phyloP scores from a whole-genome alignment of 2,113 vertebrate species.

The Entomyzon cyanotis region DNA sequence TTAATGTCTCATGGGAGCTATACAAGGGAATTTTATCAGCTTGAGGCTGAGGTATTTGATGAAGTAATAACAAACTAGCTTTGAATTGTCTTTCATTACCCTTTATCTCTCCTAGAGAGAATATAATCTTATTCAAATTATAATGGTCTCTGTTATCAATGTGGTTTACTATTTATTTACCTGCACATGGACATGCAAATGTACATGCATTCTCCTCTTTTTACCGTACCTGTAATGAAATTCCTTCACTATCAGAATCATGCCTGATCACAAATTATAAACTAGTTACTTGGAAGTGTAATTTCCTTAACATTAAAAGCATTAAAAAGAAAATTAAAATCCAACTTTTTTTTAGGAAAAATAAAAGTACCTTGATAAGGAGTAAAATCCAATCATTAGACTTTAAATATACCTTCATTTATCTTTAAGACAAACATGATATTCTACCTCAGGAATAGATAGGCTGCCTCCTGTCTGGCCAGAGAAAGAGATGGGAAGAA shows the following conservation, averaged over 20 bases:
- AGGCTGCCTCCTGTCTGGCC: not conserved
- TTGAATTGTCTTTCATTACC: conserved; percentile 82
- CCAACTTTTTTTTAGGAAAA: conserved; percentile 24
- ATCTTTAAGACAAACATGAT: conserved; percentile 55
- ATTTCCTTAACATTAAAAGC: conserved; percentile 68
- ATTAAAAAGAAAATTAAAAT: conserved; percentile 64
- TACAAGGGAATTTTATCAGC: conserved; percentile 75
- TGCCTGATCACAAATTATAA: conserved; percentile 77
- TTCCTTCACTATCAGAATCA: conserved; percentile 73
- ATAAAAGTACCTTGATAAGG: conserved; percentile 56
- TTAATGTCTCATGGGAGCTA: conserved; percentile 71
- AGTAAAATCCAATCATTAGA: conserved; percentile 68
- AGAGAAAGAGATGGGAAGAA: not conserved
- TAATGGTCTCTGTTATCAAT: conserved; percentile 80
- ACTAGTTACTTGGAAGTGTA: conserved; percentile 66
- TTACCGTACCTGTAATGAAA: conserved; percentile 73
- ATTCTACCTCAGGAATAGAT: conserved; percentile 18
- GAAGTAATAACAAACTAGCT: conserved; percentile 82
- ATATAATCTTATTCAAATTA: conserved; percentile 85
- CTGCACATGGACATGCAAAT: conserved; percentile 73
- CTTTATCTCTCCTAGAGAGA: conserved; percentile 79
- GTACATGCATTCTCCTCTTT: conserved; percentile 59
- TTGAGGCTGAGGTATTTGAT: conserved; percentile 76
- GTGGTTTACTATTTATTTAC: conserved; percentile 82
- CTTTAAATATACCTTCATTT: conserved; percentile 58